phyloP scores from a whole-genome alignment of 2,113 vertebrate genomes.

The Pristiophorus japonicus region DNA sequence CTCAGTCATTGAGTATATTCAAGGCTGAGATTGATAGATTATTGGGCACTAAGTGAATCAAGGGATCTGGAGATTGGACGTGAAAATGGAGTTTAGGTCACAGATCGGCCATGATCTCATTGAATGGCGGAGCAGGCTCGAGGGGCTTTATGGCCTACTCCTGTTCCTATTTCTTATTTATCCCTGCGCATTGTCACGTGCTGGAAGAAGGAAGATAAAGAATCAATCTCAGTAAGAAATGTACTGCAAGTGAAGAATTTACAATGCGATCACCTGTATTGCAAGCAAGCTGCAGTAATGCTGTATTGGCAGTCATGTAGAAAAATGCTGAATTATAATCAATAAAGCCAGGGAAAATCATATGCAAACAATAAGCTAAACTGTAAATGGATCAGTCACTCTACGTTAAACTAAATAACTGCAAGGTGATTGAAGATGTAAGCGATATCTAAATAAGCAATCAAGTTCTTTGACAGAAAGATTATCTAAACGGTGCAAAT shows the following conservation, averaged over 20 bases:
- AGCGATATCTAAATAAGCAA: background rate
- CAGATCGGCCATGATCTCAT: no score
- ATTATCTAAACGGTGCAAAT: background rate
- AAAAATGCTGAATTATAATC: background rate
- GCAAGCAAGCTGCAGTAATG: background rate
- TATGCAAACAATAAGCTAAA: background rate
- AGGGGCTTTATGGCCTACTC: no score
- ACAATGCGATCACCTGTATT: background rate
- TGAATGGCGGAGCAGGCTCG: no score
- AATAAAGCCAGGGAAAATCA: background rate
- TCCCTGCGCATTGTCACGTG: background rate
- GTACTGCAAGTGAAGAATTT: background rate
- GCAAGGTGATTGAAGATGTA: background rate
- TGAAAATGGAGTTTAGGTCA: no score
- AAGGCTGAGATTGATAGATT: no score
- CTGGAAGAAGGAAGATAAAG: background rate
- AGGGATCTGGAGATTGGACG: no score
- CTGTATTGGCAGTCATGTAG: no score
- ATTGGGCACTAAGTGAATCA: no score
- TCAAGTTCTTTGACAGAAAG: background rate
- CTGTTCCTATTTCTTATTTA: background rate
- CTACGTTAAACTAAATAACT: background rate
- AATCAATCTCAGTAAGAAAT: background rate
- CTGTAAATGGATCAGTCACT: background rate
- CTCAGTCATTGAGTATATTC: no score